Evolutionary conservation across 2,797 vertebrate species (phyloP).

Genomic region (Meriones psammophilus): DNA sequence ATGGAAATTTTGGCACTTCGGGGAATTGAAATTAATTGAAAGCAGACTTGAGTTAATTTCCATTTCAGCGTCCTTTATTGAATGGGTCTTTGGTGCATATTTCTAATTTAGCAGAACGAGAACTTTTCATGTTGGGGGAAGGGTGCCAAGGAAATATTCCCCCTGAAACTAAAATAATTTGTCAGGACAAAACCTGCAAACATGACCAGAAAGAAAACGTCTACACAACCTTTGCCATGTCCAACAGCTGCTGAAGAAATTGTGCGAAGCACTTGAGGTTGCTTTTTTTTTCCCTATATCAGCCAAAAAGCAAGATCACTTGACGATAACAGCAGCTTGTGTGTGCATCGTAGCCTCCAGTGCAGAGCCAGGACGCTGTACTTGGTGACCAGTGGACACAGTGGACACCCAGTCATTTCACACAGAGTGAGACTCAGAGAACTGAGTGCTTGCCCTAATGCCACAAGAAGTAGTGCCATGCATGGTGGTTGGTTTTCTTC

Average conservation of each 20-base stretch:
- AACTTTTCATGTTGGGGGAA: constrained; percentile 71
- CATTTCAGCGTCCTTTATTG: constrained; percentile 81
- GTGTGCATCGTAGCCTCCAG: not conserved
- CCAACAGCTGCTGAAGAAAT: not conserved
- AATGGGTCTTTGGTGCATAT: constrained; percentile 79
- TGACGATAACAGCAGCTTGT: not conserved
- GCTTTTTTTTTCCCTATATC: not conserved
- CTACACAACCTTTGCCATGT: not conserved
- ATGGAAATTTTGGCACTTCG: constrained; percentile 80
- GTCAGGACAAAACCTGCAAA: constrained; percentile 48
- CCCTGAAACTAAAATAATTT: constrained; percentile 69
- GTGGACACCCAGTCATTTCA: not conserved
- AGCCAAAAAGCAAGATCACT: not conserved
- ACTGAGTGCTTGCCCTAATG: not conserved
- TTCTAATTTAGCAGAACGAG: constrained; percentile 86
- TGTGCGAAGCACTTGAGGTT: not conserved
- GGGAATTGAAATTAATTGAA: constrained; percentile 88
- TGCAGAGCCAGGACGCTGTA: not conserved
- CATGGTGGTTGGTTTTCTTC: constrained; percentile 17
- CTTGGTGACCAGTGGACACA: not conserved
- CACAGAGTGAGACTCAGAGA: not conserved
- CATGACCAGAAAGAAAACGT: constrained; percentile 46
- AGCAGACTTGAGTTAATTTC: constrained; percentile 87
- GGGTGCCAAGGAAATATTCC: constrained; percentile 60
- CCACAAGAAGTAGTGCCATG: not conserved